Evolutionary conservation across 2,113 vertebrate species (phyloP), one percentile per base, ranked within the genome.

Genomic region (Columbina picui): DNA sequence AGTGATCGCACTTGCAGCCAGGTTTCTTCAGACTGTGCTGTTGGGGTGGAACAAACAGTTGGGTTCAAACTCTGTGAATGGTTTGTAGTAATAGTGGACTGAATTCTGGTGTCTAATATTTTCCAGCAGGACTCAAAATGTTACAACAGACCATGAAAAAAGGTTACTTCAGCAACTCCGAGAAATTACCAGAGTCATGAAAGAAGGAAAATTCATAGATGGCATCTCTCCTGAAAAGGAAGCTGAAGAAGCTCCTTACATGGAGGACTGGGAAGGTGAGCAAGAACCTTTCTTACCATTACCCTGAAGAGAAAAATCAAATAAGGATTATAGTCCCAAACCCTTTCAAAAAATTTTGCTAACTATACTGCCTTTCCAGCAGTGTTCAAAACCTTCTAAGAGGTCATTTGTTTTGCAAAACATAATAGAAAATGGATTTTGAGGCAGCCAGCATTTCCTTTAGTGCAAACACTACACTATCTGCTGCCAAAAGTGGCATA

Each of bases 171-270:
- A 98, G 90, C 99, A 99, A 91, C 98, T 99, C 92, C 98, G 98
- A 64, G 99, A 99, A 98, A 99, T 99, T 87, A 99, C 99, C 7
- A 98, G 98, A n/a, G 98, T 99, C 91, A 99, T 99, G 99, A 99
- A 99, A 96, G 99, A 99, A 96, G 98, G 99, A 29, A 98, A 98
- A 85, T 97, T 99, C 86, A 73, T 98, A 93, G 99, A 99, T 74
- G 97, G 97, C 29, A 77, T 98, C 67, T 97, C 97, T 71, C 97
- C 98, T 16, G 98, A 99, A 95, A 98, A 98, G 83, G 99, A 98
- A 96, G 97, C 96, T 6, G 99, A 99, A 96, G 98, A 99, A 96
- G 98, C 98, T 47, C 98, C 99, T 17, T 99, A 99, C 55, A 97
- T 98, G 93, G 97, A 98, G 9, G 98, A 98, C 47, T 99, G 98